Percentiles rank a stretch among this genome's conserved stretches.
Evolutionary conservation across 2,797 vertebrate species (phyloP).

Genomic region (Malurus splendens): DNA sequence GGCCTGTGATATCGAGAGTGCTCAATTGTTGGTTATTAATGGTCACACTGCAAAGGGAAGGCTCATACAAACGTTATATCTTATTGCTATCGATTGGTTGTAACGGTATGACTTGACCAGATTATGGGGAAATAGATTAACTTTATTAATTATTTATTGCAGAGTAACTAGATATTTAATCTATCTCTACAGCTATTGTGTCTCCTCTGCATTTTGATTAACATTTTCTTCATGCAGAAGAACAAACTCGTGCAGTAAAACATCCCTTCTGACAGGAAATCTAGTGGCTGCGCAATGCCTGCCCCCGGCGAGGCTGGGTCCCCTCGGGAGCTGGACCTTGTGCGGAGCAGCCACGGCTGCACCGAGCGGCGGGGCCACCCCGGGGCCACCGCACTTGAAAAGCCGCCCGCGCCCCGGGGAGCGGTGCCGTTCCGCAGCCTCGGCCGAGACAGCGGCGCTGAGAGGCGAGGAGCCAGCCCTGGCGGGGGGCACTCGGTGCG

Average conservation of each 20-base stretch:
- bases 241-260: neutral
- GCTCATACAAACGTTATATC: neutral
- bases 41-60: neutral
- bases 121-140: constrained; percentile 19
- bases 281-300: neutral
- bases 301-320: neutral
- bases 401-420: neutral
- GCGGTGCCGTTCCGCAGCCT: neutral
- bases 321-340: neutral
- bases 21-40: neutral
- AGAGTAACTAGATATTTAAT: neutral
- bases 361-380: neutral
- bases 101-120: neutral
- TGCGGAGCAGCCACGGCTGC: neutral
- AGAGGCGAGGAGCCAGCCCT: neutral
- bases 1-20: rapidly evolving
- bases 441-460: neutral
- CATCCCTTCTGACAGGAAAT: neutral
- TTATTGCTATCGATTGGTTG: neutral
- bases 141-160: neutral
- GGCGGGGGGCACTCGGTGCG: neutral
- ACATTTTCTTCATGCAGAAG: neutral
- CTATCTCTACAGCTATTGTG: neutral
- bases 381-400: rapidly evolving
- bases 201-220: neutral